Conservation (phyloP, 2,888 invertebrate species). For the Odiellus spinosus region DNA sequence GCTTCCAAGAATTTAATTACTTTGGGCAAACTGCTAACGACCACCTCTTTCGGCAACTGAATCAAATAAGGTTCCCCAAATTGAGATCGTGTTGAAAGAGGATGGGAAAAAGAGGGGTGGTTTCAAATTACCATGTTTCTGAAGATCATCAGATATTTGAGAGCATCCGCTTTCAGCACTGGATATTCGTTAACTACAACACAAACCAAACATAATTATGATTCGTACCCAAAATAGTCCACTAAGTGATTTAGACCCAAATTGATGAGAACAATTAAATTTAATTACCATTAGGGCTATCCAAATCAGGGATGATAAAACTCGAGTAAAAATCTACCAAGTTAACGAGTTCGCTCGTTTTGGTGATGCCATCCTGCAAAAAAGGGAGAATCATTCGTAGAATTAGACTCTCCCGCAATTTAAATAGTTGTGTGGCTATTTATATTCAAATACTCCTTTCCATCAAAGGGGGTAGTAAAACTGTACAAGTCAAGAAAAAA, state of each 20-base stretch:
- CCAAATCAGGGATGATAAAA: conserved; percentile 73
- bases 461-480: too few relatives aligned
- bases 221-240: not conserved
- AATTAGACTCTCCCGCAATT: too few relatives aligned
- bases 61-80: too few relatives aligned
- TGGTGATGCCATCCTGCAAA: conserved; percentile 62
- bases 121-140: conserved; percentile 57
- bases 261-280: too few relatives aligned
- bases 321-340: conserved; percentile 72
- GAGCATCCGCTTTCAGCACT: conserved; percentile 85
- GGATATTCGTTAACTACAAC: conserved; percentile 66
- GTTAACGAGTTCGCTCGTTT: conserved; percentile 75
- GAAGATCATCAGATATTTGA: conserved; percentile 94
- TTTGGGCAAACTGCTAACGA: conserved; percentile 57
- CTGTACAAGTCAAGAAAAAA: too few relatives aligned
- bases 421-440: too few relatives aligned
- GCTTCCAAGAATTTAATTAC: conserved; percentile 59
- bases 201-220: conserved; percentile 3
- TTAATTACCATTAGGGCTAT: conserved; percentile 50
- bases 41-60: conserved; percentile 53
- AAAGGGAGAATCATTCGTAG: conserved; percentile 6
- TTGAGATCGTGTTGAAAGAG: too few relatives aligned
- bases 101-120: too few relatives aligned
- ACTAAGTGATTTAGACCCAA: too few relatives aligned
- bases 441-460: too few relatives aligned